phyloP scores from a whole-genome alignment of 1,140 invertebrate species.

The Listronotus bonariensis region DNA sequence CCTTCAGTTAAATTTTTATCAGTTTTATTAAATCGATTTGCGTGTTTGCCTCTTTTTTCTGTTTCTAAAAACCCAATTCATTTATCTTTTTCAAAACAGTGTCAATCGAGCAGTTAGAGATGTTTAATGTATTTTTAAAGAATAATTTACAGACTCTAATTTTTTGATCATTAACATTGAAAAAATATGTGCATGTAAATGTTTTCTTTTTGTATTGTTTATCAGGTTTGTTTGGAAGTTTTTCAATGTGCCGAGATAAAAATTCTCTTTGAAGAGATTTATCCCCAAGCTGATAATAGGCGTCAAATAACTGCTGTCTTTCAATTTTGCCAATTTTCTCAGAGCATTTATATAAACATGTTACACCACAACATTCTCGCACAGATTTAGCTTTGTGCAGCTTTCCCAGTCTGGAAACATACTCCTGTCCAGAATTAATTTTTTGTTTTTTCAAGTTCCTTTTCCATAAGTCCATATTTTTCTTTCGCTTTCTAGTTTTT shows the following conservation, averaged over 20 bases:
- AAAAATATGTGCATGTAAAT: too few species aligned
- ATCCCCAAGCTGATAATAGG: too few species aligned
- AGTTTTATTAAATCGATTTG: slow-evolving; percentile 7
- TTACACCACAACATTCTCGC: background rate
- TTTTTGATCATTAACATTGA: too few species aligned
- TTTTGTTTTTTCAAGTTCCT: background rate
- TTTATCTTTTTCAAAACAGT: slow-evolving; percentile 15
- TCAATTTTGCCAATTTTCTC: too few species aligned
- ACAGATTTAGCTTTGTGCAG: slow-evolving; percentile 13
- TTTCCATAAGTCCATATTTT: slow-evolving; percentile 5
- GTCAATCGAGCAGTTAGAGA: slow-evolving; percentile 10
- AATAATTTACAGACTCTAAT: too few species aligned
- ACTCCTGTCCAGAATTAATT: slow-evolving; percentile 3
- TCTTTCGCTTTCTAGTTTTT: background rate
- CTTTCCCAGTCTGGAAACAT: slow-evolving; percentile 7
- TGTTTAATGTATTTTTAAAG: background rate
- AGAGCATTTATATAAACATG: too few species aligned
- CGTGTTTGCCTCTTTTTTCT: slow-evolving; percentile 4
- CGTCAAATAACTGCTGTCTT: too few species aligned
- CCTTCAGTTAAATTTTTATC: slow-evolving; percentile 7
- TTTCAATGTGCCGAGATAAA: background rate
- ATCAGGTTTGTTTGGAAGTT: background rate
- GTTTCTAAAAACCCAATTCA: background rate
- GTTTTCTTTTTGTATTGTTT: too few species aligned
- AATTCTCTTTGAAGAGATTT: too few species aligned